Evolutionary conservation across 1,140 invertebrate species (phyloP), one percentile per base, ranked within the genome.

Genomic region (Heliothis subflexa): DNA sequence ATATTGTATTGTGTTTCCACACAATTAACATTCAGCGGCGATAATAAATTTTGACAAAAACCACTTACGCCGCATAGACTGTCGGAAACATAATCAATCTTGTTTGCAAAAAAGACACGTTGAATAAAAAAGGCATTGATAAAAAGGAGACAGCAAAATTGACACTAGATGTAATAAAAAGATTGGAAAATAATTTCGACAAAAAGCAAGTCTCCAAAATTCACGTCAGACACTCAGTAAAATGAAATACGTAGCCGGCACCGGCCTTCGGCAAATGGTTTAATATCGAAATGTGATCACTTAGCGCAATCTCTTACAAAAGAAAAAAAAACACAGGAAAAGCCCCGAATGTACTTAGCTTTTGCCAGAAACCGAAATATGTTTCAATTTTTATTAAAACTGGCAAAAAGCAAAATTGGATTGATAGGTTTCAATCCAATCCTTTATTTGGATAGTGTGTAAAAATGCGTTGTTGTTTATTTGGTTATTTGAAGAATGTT

Each of bases 251-350:
- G 92, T 93, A 90, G 88, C 89, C 89, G 88, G 90, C 90, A 92
- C 91, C 87, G 92, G 91, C 91, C 90, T 91, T 90, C 91, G 88
- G 89, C 88, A 84, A 92, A 93, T 92, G 93, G 91, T 93, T 93
- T 94, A 94, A 94, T 94, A 94, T 94, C 92, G 93, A 94, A 94
- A 94, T 93, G 93, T 93, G 93, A 94, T 94, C 92, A 94, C 93
- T 94, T 94, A 94, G 93, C 90, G 91, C 91, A 94, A 93, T 94
- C 92, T 94, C 93, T 89, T 91, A 93, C 91, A 93, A 94, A 94
- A 92, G 93, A 91, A 93, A 93, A 28, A 93, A 88, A 89, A 89
- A 87, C 87, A 86, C 84, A 86, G 88, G 88, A 88, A 93, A 89
- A 90, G 81, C 85, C 86, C 85, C 88, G 88, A 91, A 92, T 85